Base-by-base conservation (phyloP, 2,797 vertebrate genomes). In the Ispidina lecontei region DNA sequence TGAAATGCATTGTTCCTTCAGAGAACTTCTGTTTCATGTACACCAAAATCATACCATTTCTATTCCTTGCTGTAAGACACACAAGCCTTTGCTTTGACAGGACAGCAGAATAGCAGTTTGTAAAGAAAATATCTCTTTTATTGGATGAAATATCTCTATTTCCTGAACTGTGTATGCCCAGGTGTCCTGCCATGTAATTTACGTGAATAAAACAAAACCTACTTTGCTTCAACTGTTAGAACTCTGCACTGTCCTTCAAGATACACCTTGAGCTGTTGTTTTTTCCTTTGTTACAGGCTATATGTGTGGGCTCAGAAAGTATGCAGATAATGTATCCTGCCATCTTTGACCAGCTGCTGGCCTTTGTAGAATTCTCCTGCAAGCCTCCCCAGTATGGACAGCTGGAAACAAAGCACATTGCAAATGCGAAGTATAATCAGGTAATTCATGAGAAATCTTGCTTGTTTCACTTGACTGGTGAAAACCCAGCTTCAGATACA, bases 241-340 rank as follows among this genome's bases (percentile, higher is more conserved):
- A 72, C 35, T 72, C 5, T 37, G 39, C 23, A 6, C 12, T 22
- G 7, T 39, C 26, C 82, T 72, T 55, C 55, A 29, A 35, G 25
- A 29, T 55, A 52, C 0, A 29, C 49, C 33, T 81, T 89, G 51
- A 94, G 7, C 22, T 75, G 41, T 22, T 75, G 6, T 54, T 15
- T 91, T 44, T 96, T 92, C 39, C 67, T 95, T 94, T 98, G 18
- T 7, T 97, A 52, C 95, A 99, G 99, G 99, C 99, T 90, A 99
- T 99, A 97, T 99, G 99, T 94, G 98, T 99, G 90, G 99, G 99
- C 92, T 98, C 99, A 10, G 99, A 99, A 98, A 98, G 98, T 93
- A 99, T 99, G 98, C 99, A 99, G 97, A 98, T 99, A 98, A 99
- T 99, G 99, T 99, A 99, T 98, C 99, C 99, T 49, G 99, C 99